Conservation (phyloP, 92 coral and sea anemone species). For the Hydrozoanthus gracilis region DNA sequence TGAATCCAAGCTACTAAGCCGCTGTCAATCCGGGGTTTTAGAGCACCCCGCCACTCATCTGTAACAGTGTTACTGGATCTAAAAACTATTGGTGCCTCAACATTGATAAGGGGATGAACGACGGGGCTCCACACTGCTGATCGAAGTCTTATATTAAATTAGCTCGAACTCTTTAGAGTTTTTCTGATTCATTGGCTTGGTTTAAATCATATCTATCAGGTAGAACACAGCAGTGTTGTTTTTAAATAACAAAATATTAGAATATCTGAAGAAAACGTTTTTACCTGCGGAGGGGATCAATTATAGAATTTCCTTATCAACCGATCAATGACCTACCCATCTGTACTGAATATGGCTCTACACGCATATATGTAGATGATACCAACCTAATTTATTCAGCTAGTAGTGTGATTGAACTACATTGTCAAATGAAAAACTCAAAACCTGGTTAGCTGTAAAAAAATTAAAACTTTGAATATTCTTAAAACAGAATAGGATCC, state of each 20-base stretch:
- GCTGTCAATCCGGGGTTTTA: too few species aligned
- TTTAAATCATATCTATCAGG: slow-evolving; percentile 34
- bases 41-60: too few species aligned
- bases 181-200: too few species aligned
- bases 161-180: too few species aligned
- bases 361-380: slow-evolving; percentile 41
- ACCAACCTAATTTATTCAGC: background rate
- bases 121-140: too few species aligned
- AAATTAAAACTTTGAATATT: slow-evolving; percentile 48
- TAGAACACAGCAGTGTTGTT: slow-evolving; percentile 18
- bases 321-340: slow-evolving; percentile 18
- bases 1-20: too few species aligned
- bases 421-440: slow-evolving; percentile 15
- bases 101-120: too few species aligned
- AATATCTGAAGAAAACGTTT: slow-evolving; percentile 12
- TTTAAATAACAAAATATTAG: slow-evolving; percentile 30
- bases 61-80: too few species aligned
- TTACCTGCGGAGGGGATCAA: slow-evolving; percentile 41
- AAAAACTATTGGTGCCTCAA: too few species aligned
- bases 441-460: slow-evolving; percentile 45
- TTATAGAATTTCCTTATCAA: slow-evolving; percentile 16
- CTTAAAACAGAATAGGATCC: slow-evolving; percentile 46
- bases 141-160: too few species aligned
- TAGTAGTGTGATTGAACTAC: background rate
- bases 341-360: background rate